Conservation (phyloP, 2,113 vertebrate genomes). For the Carassius gibelio region DNA sequence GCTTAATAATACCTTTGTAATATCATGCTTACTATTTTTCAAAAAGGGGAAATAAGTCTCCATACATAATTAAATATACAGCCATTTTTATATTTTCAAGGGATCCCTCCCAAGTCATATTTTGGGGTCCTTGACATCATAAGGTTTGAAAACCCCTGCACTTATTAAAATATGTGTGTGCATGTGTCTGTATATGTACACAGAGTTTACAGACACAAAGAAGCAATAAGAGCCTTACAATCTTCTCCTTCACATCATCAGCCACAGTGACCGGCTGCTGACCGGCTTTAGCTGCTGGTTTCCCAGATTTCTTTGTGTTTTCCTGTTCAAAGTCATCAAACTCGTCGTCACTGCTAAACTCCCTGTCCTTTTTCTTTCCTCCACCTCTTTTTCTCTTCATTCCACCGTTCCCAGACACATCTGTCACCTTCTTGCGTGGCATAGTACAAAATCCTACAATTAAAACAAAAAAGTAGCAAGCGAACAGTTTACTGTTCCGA, state of each 20-base stretch:
- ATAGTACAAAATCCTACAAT: constrained; percentile 62
- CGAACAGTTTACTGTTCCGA: background rate
- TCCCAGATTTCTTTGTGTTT: constrained; percentile 79
- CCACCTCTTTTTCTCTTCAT: constrained; percentile 76
- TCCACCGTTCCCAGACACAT: constrained; percentile 76
- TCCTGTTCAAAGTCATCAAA: constrained; percentile 80
- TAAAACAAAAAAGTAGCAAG: background rate
- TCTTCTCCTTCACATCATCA: constrained; percentile 87
- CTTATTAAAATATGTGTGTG: background rate
- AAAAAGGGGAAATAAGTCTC: background rate
- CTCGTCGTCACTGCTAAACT: constrained; percentile 80
- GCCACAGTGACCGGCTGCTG: constrained; percentile 82
- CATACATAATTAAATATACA: background rate
- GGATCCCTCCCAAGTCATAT: background rate
- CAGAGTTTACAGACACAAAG: background rate
- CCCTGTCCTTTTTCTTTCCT: constrained; percentile 76
- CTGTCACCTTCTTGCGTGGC: constrained; percentile 83
- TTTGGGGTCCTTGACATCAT: background rate
- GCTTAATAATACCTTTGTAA: background rate
- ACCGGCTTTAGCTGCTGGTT: constrained; percentile 70
- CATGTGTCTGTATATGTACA: background rate
- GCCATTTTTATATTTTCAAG: background rate
- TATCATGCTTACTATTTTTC: too few species aligned
- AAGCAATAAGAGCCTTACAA: constrained; percentile 68
- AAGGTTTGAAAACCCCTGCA: background rate